Conservation (phyloP, 2,113 vertebrate species). For the Lepus europaeus region DNA sequence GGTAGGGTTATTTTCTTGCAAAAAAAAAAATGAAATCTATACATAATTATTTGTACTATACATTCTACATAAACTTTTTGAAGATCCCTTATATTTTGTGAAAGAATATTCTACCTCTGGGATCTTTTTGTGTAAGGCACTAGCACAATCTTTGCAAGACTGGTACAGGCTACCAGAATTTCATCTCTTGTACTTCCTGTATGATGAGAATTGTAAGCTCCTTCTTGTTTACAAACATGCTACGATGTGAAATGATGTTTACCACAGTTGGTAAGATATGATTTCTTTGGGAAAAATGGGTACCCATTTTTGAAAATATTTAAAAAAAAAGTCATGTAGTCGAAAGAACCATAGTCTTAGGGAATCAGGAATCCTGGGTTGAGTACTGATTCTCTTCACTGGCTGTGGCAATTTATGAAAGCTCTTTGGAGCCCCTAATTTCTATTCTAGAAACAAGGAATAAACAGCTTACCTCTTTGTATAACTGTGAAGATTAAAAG, state of each 20-base stretch:
- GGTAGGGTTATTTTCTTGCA: too few relatives aligned
- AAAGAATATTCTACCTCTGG: not conserved
- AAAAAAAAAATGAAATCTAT: too few relatives aligned
- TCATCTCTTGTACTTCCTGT: not conserved
- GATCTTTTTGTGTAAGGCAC: constrained; percentile 37
- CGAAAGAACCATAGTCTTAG: not conserved
- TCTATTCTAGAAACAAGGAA: not conserved
- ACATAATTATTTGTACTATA: too few relatives aligned
- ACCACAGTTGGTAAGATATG: not conserved
- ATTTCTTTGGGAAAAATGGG: not conserved
- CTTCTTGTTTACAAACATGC: constrained; percentile 9
- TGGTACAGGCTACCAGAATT: not conserved
- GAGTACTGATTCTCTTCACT: not conserved
- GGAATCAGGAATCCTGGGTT: not conserved
- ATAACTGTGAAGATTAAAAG: not conserved
- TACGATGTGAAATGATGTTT: constrained; percentile 15
- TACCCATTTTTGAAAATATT: not conserved
- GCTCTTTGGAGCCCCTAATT: not conserved
- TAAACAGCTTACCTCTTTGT: not conserved
- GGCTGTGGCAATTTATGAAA: not conserved
- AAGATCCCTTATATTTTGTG: not conserved
- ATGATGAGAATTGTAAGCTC: not conserved
- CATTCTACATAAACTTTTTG: too few relatives aligned
- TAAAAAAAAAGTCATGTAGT: not conserved
- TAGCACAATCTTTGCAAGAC: not conserved